Evolutionary conservation across 2,113 vertebrate species (phyloP), one percentile per base, ranked within the genome.

Genomic region (Mandrillus leucophaeus): DNA sequence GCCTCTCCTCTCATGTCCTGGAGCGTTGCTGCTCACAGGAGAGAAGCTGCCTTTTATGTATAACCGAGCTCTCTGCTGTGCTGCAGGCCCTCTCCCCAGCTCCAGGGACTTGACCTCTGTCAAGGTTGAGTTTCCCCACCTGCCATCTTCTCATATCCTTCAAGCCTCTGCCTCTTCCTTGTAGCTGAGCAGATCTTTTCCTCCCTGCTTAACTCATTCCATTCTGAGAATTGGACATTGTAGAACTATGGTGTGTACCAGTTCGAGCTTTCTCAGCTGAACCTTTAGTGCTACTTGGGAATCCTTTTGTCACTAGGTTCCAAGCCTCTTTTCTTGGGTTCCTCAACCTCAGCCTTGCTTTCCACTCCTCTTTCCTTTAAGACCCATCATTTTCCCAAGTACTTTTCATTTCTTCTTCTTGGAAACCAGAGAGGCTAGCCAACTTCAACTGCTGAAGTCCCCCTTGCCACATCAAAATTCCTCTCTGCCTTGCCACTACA

Each of bases 381-480:
- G 84, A 85, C 12, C 72, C 13, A 35, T 38, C 8, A 2, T 88
- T 82, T 43, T 45, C 61, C 70, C 18, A 25, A 40, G 18, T 57
- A 48, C 50, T 45, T 84, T 87, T 50, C 90, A 9, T 13, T 64
- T 93, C 32, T 93, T 59, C 35, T 93, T 30, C 73, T 82, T 64
- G 27, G 61, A 88, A 88, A 68, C 35, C 43, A 48, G 59, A 70
- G 57, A n/a, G 50, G 10, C 61, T 18, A 70, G 43, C 50, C 57
- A 52, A 20, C 68, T 82, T 40, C 78, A 25, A 27, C 55, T 96
- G 84, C 88, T 27, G 5, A 27, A 40, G 27, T 38, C 6, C 84
- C n/a, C 38, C 1, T 86, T 90, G 83, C 64, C 45, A 43, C 64
- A 18, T n/a, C 35, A 61, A 1, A 20, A 40, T 8, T 68, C 8